Evolutionary conservation across 2,113 vertebrate species (phyloP).

Genomic region (Desmodus rotundus): DNA sequence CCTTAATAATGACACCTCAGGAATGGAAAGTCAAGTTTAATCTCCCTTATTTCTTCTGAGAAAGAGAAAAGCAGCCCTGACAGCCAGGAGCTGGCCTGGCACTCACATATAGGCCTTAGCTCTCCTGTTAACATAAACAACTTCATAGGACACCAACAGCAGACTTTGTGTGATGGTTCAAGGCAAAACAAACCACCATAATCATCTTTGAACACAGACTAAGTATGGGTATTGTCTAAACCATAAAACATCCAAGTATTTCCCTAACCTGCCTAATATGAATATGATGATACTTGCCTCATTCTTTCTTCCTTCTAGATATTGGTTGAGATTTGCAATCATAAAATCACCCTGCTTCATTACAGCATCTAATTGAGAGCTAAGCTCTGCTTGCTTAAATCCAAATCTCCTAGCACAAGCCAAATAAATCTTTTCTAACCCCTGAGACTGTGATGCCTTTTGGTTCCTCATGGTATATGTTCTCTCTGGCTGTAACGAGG

Average conservation of each 20-base stretch:
- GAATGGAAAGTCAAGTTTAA: constrained; percentile 8
- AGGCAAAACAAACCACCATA: neutral
- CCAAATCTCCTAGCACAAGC: neutral
- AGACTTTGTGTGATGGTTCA: neutral
- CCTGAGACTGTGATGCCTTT: neutral
- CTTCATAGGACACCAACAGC: neutral
- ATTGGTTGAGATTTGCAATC: neutral
- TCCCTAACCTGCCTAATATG: neutral
- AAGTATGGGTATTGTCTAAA: neutral
- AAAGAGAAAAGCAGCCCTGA: neutral
- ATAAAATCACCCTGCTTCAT: neutral
- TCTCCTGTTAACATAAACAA: neutral
- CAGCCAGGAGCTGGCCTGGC: neutral
- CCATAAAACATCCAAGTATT: neutral
- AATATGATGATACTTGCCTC: neutral
- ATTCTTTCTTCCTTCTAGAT: neutral
- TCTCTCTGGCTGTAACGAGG: neutral
- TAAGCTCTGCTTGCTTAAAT: neutral
- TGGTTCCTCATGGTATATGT: neutral
- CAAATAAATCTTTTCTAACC: neutral
- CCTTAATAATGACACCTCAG: neutral
- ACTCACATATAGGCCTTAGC: neutral
- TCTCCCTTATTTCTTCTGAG: neutral
- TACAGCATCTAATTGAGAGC: neutral
- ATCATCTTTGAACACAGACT: neutral